Base-by-base conservation (phyloP, 2,113 vertebrate species). In the Morone chrysops region DNA sequence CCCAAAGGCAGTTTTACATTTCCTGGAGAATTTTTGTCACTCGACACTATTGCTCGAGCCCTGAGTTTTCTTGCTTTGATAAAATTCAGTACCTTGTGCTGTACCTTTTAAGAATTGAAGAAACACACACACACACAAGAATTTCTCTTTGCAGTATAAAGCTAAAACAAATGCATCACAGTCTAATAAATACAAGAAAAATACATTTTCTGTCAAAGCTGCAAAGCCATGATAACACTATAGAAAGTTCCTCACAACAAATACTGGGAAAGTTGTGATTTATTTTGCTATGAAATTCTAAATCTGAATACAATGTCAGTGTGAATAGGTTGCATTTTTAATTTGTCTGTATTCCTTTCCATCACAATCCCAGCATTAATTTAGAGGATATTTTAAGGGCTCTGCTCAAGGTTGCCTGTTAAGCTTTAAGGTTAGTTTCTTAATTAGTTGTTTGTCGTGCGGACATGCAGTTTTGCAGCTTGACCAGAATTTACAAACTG, bases 131-230 rank as follows among this genome's bases (percentile, higher is more conserved):
- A 63, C 47, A 71, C 31, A 56, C 31, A 22, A 0, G 6, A 8
- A 71, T n/a, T 47, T 62, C 75, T 66, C 12, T 62, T 20, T 20
- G 54, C 22, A 70, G 20, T 41, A 67, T 67, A 63, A 79, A 86
- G 53, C 68, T 78, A 74, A 87, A 79, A 86, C 56, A 88, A 85
- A 81, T 48, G 79, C 66, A 71, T 76, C 75, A 84, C 73, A 88
- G 73, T 85, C 72, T 69, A 69, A 90, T 83, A 87, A 87, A 87
- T 70, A 88, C 17, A 80, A 60, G 12, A 60, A 63, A 31, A n/a
- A 74, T 60, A 88, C 10, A 53, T 59, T 76, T 77, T 48, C 71
- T 78, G 70, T 47, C 47, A 57, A 82, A 78, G 65, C 85, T 75
- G 74, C 54, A 80, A 86, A 85, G 62, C 38, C n/a, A 31, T 11